phyloP scores from a whole-genome alignment of 64 coral and sea anemone genomes.

The Porites lutea region DNA sequence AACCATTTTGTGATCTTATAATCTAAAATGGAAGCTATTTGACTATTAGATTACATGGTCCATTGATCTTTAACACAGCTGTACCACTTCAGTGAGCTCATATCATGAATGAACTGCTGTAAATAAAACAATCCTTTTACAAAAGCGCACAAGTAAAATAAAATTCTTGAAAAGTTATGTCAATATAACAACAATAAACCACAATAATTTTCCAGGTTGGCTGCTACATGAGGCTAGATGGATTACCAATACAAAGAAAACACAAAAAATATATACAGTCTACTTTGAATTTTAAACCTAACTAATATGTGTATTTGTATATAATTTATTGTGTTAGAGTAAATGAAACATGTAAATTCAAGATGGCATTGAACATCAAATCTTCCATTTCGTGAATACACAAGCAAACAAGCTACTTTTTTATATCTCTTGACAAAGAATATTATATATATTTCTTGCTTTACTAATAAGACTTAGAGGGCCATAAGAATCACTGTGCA shows the following conservation, averaged over 20 bases:
- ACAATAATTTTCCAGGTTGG: background rate
- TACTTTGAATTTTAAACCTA: too few species aligned
- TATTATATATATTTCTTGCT: too few species aligned
- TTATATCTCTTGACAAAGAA: background rate
- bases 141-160: background rate
- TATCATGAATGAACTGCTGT: background rate
- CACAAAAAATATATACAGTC: too few species aligned
- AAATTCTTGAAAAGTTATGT: conserved; percentile 14
- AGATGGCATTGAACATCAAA: background rate
- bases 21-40: too few species aligned
- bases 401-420: conserved; percentile 14
- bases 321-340: background rate
- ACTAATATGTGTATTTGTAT: background rate
- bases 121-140: background rate
- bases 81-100: background rate
- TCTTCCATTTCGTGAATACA: conserved; percentile 21
- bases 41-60: too few species aligned
- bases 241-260: background rate
- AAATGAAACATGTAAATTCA: background rate
- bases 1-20: too few species aligned
- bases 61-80: too few species aligned
- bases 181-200: background rate
- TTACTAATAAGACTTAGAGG: too few species aligned
- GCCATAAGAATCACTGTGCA: too few species aligned
- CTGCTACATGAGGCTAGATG: background rate